Base-by-base conservation (phyloP, 2,888 invertebrate genomes). In the Gandaritis pyraliata region DNA sequence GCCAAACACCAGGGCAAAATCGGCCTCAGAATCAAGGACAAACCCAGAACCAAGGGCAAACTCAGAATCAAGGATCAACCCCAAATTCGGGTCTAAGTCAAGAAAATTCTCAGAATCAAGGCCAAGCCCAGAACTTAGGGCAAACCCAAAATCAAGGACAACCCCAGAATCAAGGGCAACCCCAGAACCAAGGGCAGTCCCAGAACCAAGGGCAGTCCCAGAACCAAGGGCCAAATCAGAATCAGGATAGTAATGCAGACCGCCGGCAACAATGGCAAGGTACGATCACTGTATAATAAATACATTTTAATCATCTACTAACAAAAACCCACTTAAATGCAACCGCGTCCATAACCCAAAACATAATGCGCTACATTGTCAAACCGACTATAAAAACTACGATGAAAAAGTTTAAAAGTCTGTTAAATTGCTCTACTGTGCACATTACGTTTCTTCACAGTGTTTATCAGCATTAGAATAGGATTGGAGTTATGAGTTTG, bases 11-110 rank as follows among this genome's bases (percentile, higher is more conserved):
- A 13, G 38, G 30, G 11, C 50, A 38, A 43, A 46, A 15, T 12
- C 65, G 59, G 62, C 18, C 46, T 33, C 62, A 61, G 48, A 48
- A 54, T 57, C 58, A 51, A 58, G 53, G 54, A 23, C 55, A 64
- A 36, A 50, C 47, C 29, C 55, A 52, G 47, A 48, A 50, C 15
- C 58, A 29, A 12, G 68, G 65, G 38, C 61, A 57, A 41, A 57
- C 56, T n/a, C 64, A 47, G 33, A 49, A 61, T 47, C 38, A 33
- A 47, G 47, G 29, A 12, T n/a, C 56, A 38, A 41, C 13, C 52
- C 16, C 47, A 39, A 48, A 59, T 13, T 41, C 39, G 47, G 66
- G 13, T 41, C 60, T 60, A 49, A 45, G 54, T 58, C 61, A 52
- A 59, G 54, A 54, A 33, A 56, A 66, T 38, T 43, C 50, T 23